phyloP scores from a whole-genome alignment of 2,797 vertebrate genomes.

The Parotocinclus haroldoi region DNA sequence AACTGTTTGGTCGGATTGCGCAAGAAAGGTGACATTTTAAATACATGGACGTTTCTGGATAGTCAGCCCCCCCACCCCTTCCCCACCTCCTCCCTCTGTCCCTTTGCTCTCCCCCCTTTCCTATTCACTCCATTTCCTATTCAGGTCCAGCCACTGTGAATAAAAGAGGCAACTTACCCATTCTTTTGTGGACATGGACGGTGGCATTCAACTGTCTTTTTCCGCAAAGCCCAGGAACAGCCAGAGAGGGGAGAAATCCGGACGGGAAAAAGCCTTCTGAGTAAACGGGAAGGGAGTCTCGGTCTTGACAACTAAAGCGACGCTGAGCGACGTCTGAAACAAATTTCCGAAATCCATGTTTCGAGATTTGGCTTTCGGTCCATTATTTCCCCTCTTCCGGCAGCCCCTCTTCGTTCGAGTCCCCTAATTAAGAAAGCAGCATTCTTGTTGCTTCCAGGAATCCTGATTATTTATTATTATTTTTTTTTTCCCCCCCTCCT shows the following conservation, averaged over 20 bases:
- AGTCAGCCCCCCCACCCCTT: conserved; percentile 16
- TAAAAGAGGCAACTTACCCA: conserved; percentile 94
- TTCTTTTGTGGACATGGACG: conserved; percentile 99
- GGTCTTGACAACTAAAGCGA: conserved; percentile 74
- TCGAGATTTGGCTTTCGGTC: conserved; percentile 51
- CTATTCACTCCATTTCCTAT: conserved; percentile 62
- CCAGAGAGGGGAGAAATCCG: conserved; percentile 92
- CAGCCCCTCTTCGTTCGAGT: conserved; percentile 1
- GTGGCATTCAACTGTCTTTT: conserved; percentile 99
- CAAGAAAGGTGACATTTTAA: conserved; percentile 23
- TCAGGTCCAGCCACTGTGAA: conserved; percentile 68
- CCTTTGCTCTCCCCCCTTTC: conserved; percentile 12
- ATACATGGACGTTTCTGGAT: conserved; percentile 48
- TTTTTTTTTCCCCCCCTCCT: no score
- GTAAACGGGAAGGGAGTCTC: conserved; percentile 73
- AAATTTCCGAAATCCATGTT: conserved; percentile 80
- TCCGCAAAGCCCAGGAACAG: conserved; percentile 83
- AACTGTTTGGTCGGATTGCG: no score
- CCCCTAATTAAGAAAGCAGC: conserved; percentile 26
- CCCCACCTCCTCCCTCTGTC: conserved; percentile 17
- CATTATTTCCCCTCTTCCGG: conserved; percentile 27
- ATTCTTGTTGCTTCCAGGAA: conserved; percentile 50
- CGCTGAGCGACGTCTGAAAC: conserved; percentile 69
- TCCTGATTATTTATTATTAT: conserved; percentile 62
- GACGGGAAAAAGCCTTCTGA: conserved; percentile 82